These are phyloP conservation scores for Gephyroberyx darwinii DNA, from an alignment of 2,797 vertebrate genomes.

Conservation along the genomic window DNA sequence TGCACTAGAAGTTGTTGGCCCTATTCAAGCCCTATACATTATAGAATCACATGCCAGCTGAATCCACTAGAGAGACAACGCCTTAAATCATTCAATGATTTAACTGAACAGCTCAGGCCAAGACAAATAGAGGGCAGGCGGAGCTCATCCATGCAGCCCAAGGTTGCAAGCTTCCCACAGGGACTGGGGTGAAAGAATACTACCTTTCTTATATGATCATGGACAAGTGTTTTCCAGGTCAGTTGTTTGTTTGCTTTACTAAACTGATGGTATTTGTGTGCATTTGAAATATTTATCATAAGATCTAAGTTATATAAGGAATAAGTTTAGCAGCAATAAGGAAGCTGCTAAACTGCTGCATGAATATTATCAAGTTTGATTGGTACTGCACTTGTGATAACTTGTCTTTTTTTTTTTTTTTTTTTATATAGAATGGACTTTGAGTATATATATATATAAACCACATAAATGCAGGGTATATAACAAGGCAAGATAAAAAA, in stretches of 20 bases:
- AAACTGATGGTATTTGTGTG: too few species aligned
- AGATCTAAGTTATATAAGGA: too few species aligned
- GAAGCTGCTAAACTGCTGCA: too few species aligned
- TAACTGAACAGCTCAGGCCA: constrained; percentile 55
- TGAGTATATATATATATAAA: too few species aligned
- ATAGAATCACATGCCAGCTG: constrained; percentile 38
- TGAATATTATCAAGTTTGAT: too few species aligned
- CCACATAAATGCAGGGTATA: too few species aligned
- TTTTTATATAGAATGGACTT: too few species aligned
- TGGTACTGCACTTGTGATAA: too few species aligned
- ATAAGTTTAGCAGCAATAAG: too few species aligned
- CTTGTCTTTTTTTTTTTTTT: too few species aligned
- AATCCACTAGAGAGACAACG: constrained; percentile 21
- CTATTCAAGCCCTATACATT: constrained; percentile 38
- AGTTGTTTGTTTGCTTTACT: neutral
- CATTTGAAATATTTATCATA: neutral
- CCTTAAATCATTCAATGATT: constrained; percentile 68
- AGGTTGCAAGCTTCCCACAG: constrained; percentile 31
- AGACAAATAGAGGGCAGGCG: constrained; percentile 34
- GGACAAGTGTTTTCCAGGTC: too few species aligned
- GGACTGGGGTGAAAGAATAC: constrained; percentile 17
- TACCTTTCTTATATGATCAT: neutral
- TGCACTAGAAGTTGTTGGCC: constrained; percentile 37
- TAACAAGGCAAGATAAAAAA: too few species aligned
- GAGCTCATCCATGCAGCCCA: constrained; percentile 41